Evolutionary conservation across 2,888 invertebrate species (phyloP).

Genomic region (Ypsolopha sequella): DNA sequence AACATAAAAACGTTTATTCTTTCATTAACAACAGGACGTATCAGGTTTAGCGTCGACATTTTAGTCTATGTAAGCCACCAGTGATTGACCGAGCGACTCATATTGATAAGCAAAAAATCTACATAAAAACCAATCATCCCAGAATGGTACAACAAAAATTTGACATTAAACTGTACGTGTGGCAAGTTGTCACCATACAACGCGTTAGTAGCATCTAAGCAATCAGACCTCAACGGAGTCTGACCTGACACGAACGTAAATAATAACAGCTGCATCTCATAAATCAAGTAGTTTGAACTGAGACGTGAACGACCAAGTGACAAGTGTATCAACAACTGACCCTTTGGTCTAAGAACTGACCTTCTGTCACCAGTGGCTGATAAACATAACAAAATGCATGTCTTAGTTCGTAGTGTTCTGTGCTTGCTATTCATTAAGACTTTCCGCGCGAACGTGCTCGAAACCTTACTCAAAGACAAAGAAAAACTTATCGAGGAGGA

Average conservation of each 20-base stretch:
- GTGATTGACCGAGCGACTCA: too few species aligned
- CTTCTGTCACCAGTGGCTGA: constrained; percentile 4
- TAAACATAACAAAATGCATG: constrained; percentile 16
- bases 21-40: too few species aligned
- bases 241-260: neutral
- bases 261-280: neutral
- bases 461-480: constrained; percentile 26
- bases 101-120: too few species aligned
- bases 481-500: constrained; percentile 45
- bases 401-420: constrained; percentile 12
- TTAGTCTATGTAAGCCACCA: too few species aligned
- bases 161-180: neutral
- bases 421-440: constrained; percentile 16
- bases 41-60: too few species aligned
- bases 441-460: constrained; percentile 20
- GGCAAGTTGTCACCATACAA: neutral
- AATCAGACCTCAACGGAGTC: neutral
- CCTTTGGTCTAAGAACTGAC: too few species aligned
- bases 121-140: too few species aligned
- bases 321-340: neutral
- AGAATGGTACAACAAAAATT: neutral
- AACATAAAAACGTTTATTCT: too few species aligned
- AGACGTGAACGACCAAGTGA: neutral
- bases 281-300: neutral
- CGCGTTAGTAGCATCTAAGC: neutral